phyloP scores from a whole-genome alignment of 37 sponge, comb jelly and placozoan genomes.

The Chondrilla cf. caribensis region DNA sequence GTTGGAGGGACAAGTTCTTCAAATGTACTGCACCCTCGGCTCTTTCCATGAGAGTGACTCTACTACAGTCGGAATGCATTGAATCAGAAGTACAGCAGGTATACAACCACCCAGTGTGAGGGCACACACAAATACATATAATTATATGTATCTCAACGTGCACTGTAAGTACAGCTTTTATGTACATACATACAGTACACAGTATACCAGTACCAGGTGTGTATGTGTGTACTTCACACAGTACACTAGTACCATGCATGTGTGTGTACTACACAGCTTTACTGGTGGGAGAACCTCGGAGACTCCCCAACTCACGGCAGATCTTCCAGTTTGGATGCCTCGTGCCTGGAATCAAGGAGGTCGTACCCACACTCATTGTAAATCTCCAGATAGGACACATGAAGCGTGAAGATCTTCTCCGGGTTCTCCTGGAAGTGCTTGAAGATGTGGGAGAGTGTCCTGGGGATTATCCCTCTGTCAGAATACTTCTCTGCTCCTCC shows the following conservation, averaged over 20 bases:
- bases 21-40: slow-evolving; percentile 73
- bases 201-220: too few species aligned
- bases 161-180: too few species aligned
- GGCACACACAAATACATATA: too few species aligned
- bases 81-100: too few species aligned
- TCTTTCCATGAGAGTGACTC: slow-evolving; percentile 78
- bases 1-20: slow-evolving; percentile 89
- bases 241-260: too few species aligned
- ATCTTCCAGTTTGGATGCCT: slow-evolving; percentile 86
- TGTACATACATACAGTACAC: too few species aligned
- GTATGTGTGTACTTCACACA: too few species aligned
- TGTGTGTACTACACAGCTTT: too few species aligned
- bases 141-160: too few species aligned
- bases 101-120: too few species aligned
- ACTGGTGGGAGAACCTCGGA: too few species aligned
- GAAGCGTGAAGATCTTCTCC: slow-evolving; percentile 76
- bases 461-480: slow-evolving; percentile 93
- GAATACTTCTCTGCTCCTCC: slow-evolving; percentile 87
- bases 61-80: slow-evolving; percentile 43
- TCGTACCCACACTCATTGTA: slow-evolving; percentile 97
- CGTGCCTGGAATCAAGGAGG: slow-evolving; percentile 90
- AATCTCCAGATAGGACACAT: slow-evolving; percentile 95
- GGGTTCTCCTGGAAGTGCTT: slow-evolving; percentile 79
- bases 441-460: slow-evolving; percentile 87
- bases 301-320: slow-evolving; percentile 77